phyloP scores from a whole-genome alignment of 2,888 invertebrate genomes.

The Coelopa pilipes region DNA sequence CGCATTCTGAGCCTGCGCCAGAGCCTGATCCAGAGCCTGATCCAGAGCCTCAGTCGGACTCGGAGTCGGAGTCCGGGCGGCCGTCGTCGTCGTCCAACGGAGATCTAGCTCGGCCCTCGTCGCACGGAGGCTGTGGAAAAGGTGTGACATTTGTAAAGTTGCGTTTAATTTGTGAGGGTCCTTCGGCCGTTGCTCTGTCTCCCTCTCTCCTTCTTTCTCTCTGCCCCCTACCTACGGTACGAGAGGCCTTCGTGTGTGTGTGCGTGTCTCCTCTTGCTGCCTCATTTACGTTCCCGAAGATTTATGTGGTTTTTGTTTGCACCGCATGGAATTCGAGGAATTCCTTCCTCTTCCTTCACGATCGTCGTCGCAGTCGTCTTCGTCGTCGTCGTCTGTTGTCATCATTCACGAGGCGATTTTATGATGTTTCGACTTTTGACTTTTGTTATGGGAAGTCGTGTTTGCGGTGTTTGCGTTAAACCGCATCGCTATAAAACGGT shows the following conservation, averaged over 20 bases:
- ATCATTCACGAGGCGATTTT: slow-evolving; percentile 7
- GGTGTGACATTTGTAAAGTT: slow-evolving; percentile 42
- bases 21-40: too few species aligned
- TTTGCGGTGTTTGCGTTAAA: slow-evolving; percentile 32
- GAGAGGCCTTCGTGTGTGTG: not conserved
- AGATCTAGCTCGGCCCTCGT: not conserved
- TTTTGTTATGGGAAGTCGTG: slow-evolving; percentile 1
- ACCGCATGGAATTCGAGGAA: slow-evolving; percentile 29
- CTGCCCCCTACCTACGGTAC: too few species aligned
- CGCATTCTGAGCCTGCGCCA: slow-evolving; percentile 18
- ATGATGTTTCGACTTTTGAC: slow-evolving; percentile 20
- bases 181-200: not conserved
- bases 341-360: not conserved
- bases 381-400: too few species aligned
- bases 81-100: too few species aligned
- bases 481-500: slow-evolving; percentile 30
- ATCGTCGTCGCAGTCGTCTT: not conserved
- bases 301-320: slow-evolving; percentile 33
- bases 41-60: too few species aligned
- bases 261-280: slow-evolving; percentile 10
- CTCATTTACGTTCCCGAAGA: slow-evolving; percentile 26
- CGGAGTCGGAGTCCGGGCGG: too few species aligned
- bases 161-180: slow-evolving; percentile 22
- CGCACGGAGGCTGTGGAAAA: slow-evolving; percentile 22
- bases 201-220: too few species aligned